Evolutionary conservation across 2,888 invertebrate species (phyloP).

Genomic region (Orthosia incerta): DNA sequence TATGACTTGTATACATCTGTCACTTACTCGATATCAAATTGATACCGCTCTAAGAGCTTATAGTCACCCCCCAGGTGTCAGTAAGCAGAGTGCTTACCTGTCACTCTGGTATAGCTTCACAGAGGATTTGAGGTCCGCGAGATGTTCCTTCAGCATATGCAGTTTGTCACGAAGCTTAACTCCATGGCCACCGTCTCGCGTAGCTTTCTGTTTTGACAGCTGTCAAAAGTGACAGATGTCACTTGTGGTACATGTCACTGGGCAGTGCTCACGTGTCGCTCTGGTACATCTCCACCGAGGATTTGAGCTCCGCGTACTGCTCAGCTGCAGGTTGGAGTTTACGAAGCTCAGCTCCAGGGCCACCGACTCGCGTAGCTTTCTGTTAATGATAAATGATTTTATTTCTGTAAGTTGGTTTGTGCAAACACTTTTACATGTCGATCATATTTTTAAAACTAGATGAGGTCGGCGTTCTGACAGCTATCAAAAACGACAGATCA

Average conservation of each 20-base stretch:
- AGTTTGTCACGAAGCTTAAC: conserved; percentile 98
- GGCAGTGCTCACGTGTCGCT: conserved; percentile 95
- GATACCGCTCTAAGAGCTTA: too few relatives aligned
- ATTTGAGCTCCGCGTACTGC: conserved; percentile 98
- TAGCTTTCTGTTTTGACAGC: conserved; percentile 94
- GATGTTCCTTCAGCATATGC: conserved; percentile 98
- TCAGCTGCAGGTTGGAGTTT: conserved; percentile 98
- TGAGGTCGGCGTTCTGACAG: too few relatives aligned
- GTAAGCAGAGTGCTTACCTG: conserved; percentile 91
- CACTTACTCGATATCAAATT: too few relatives aligned
- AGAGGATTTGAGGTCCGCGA: conserved; percentile 98
- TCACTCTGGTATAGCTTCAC: conserved; percentile 98
- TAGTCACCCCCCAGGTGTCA: too few relatives aligned
- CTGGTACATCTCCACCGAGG: conserved; percentile 98
- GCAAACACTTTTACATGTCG: too few relatives aligned
- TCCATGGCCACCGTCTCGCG: conserved; percentile 98
- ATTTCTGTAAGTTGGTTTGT: too few relatives aligned
- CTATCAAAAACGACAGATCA: too few relatives aligned
- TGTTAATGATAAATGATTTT: too few relatives aligned
- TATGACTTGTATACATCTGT: too few relatives aligned
- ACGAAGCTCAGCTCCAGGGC: conserved; percentile 98
- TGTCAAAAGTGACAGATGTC: conserved; percentile 11
- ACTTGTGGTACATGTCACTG: too few relatives aligned
- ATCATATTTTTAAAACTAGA: too few relatives aligned
- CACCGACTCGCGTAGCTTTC: conserved; percentile 98